Evolutionary conservation across 1,140 invertebrate species (phyloP), one percentile per base, ranked within the genome.

Genomic region (Apis cerana): DNA sequence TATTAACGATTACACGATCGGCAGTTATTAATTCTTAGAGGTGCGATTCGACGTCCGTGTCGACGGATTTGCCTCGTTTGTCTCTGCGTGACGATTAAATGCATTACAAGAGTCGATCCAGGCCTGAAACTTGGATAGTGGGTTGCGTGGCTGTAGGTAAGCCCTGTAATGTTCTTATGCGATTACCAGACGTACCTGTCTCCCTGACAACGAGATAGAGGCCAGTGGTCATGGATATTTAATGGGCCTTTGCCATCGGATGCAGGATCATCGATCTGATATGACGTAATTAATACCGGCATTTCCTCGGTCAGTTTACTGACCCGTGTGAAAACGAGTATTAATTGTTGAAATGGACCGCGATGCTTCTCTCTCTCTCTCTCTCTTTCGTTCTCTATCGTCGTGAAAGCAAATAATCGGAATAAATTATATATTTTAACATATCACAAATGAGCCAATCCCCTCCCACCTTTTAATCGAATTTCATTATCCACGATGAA

Each of bases 11-110:
- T 80, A 56, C 72, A 50, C 61, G 56, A n/a, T 1, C 50, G 76
- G 76, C 71, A 72, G 61, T 86, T 86, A 83, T 86, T 87, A 86
- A 87, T 86, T 86, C 71, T 67, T 82, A 61, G 62, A 77, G 64
- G 54, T 27, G 50, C 74, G 80, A 82, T 82, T 80, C 79, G 79
- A 67, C 71, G 71, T 59, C 61, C 64, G 23, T 59, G 75, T 86
- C 85, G 59, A 77, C 48, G 70, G 67, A 61, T 56, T 64, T 62
- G 72, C 72, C 85, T 86, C 85, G 71, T 87, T 86, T 86, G 71
- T 83, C 80, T 80, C 69, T 48, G 70, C 17, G 17, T 19, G 52
- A 76, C 85, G 81, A 86, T 87, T 83, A 76, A 43, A 86, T 80
- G 70, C 76, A 65, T 75, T 62, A 48, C 61, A 48, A 54, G 70